Evolutionary conservation across 2,797 vertebrate genomes (phyloP), one percentile per base, ranked within the genome.

Genomic region (Meriones psammophilus): DNA sequence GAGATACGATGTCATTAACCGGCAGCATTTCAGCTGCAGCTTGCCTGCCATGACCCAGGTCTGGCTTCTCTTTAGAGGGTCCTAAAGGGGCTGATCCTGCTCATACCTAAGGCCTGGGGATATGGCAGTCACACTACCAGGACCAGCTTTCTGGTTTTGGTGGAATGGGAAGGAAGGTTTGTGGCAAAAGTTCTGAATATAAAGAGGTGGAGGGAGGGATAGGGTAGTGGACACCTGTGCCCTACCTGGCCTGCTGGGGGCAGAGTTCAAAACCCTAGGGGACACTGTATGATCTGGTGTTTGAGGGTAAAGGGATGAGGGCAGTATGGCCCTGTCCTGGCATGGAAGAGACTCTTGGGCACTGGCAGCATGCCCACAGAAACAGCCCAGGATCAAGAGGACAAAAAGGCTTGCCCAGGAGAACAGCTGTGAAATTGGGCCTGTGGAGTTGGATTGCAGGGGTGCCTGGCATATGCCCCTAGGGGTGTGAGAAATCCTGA

Each of bases 131-230:
- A 2, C 24, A 54, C 1, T 8, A 2, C 17, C 4, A 73, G n/a
- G 24, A 69, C 17, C 2, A 13, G 20, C 17, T 20, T 84, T 92
- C 66, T 76, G 39, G 20, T n/a, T 69, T 83, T 62, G 69, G 7
- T 54, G 73, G 26, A 3, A 10, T 88, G 88, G 96, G 66, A 84
- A 66, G 56, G 69, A 71, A 93, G 13, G 5, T 74, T 88, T 88
- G 20, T 26, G 18, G 18, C 79, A 39, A 83, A 78, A 77, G 8
- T 28, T 33, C 68, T 69, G 58, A 73, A 83, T 33, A 26, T 20
- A 33, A 84, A 86, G 5, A 78, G n/a, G 91, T 22, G 33, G n/a
- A 5, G 39, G 12, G 54, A 39, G n/a, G 46, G 73, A 64, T 9
- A 60, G 64, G n/a, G 30, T 50, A 81, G n/a, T 71, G 15, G 60